Evolutionary conservation across 2,888 invertebrate species (phyloP), one percentile per base, ranked within the genome.

Genomic region (Amphiduros pacificus): DNA sequence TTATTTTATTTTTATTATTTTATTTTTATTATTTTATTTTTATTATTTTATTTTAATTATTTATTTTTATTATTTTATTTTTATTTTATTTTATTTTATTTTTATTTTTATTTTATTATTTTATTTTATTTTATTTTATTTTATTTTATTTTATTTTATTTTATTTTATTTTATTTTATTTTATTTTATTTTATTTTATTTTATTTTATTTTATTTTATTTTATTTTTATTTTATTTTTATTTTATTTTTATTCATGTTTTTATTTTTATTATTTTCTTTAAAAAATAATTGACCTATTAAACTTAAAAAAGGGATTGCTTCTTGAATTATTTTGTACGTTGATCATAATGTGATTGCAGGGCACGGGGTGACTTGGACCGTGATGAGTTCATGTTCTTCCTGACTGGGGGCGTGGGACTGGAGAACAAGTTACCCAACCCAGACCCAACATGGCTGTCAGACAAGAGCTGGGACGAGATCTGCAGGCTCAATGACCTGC

Each of bases 391-490:
- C 71, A 77, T 82, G 75, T 85, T 85, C 72, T 81, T 85, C 71
- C 73, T 85, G 66, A 85, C 84, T n/a, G 85, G 84, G 14, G 91
- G 91, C 36, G 74, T 84, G 17, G 87, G 90, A 57, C 86, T 88
- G 50, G 83, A 90, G 60, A 89, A 90, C 74, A 89, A 89, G 76
- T 78, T 84, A 0, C 85, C 85, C 66, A 91, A 91, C 78, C 90
- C 90, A 0, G 86, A 85, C 29, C 71, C 85, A 11, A 81, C 85
- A 11, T 92, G 92, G 92, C 81, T 93, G 53, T 85, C 87, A 6
- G 88, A 89, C 61, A 90, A 89, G 80, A 86, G 87, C 73, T 95
- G 95, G 95, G 88, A 88, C 65, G 92, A 93, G 74, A 85, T 94
- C 71, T 87, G 90, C 71, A 87, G 92, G 41, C 81, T 94, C 59